Evolutionary conservation across 2,113 vertebrate species (phyloP).

Genomic region (Ammodytes dubius): DNA sequence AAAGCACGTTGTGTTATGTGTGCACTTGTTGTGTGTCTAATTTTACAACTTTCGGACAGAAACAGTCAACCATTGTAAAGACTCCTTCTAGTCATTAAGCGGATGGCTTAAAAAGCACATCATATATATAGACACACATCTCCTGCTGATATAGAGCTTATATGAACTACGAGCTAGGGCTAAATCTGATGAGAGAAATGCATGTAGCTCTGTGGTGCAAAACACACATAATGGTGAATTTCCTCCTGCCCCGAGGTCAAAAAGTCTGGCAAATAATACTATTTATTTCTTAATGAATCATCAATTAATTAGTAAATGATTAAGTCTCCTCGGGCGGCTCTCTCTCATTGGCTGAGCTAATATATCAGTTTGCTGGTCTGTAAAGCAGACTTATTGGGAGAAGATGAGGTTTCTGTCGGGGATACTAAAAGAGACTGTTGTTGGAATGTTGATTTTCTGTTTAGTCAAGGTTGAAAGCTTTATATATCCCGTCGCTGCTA

Average conservation of each 20-base stretch:
- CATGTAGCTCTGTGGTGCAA: conserved; percentile 44
- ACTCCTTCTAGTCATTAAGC: not conserved
- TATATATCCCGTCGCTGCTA: not conserved
- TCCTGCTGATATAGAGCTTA: not conserved
- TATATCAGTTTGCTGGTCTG: conserved; percentile 37
- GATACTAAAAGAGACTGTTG: not conserved
- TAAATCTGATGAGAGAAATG: conserved; percentile 19
- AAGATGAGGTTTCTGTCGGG: not conserved
- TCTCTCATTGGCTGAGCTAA: conserved; percentile 54
- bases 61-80: not conserved
- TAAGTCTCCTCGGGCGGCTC: conserved; percentile 39
- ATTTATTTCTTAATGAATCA: conserved; percentile 66
- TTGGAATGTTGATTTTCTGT: conserved; percentile 18
- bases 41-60: not conserved
- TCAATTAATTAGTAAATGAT: conserved; percentile 61
- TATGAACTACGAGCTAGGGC: conserved; percentile 8
- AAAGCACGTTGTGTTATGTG: not conserved
- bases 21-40: not conserved
- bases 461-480: conserved; percentile 24
- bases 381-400: not conserved
- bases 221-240: conserved; percentile 42
- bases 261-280: conserved; percentile 53
- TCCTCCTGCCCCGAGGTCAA: conserved; percentile 39
- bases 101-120: not conserved
- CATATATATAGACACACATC: not conserved